Conservation (phyloP, 2,888 invertebrate species). For the Cordilura impudica region DNA sequence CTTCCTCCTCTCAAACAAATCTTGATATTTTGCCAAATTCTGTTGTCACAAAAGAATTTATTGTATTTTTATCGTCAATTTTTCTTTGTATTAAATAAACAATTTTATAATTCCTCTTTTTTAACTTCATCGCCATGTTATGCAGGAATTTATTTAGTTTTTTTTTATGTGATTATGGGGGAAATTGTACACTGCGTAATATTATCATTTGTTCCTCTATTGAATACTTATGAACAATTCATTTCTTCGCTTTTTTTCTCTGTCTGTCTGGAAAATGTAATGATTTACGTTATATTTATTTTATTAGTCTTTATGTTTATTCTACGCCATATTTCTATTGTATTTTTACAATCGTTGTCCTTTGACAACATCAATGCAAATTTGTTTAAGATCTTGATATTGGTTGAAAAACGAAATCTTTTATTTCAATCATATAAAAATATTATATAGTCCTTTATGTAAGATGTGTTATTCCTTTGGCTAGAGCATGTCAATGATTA, state of each 20-base stretch:
- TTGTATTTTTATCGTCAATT: constrained; percentile 25
- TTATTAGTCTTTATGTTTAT: constrained; percentile 47
- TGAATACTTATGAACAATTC: neutral
- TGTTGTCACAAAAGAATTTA: constrained; percentile 15
- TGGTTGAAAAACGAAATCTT: neutral
- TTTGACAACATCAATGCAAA: constrained; percentile 35
- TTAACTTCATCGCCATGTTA: neutral
- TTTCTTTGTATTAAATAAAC: neutral
- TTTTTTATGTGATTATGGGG: neutral
- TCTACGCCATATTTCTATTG: constrained; percentile 20
- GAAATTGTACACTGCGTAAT: neutral
- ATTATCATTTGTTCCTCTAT: constrained; percentile 9
- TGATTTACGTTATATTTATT: constrained; percentile 45
- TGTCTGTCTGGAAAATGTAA: neutral
- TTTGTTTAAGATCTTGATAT: constrained; percentile 25
- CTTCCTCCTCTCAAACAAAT: constrained; percentile 16
- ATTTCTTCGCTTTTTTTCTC: neutral
- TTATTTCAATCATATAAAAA: neutral
- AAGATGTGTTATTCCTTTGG: neutral
- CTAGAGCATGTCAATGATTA: neutral
- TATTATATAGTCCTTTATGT: constrained; percentile 24
- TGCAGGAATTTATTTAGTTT: neutral
- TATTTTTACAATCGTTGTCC: constrained; percentile 42
- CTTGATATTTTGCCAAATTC: constrained; percentile 44
- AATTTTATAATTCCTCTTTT: neutral